phyloP scores from a whole-genome alignment of 2,113 vertebrate species.

The Rhodinocichla rosea region DNA sequence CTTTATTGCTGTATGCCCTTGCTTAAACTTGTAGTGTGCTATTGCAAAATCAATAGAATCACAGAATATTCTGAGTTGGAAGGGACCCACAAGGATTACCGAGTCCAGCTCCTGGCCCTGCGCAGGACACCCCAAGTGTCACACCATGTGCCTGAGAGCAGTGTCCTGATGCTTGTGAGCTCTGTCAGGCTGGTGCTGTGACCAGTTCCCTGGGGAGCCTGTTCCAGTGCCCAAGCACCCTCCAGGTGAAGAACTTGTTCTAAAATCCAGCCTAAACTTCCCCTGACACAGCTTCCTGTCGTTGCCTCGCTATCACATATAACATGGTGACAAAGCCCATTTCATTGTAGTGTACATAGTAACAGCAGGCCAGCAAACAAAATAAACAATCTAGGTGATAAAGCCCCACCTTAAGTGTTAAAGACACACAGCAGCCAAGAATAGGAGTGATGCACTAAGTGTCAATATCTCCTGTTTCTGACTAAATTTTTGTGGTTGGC shows the following conservation, averaged over 20 bases:
- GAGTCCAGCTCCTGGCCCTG: background rate
- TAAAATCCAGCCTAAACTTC: background rate
- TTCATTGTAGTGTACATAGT: background rate
- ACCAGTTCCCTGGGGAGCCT: background rate
- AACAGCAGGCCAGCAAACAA: background rate
- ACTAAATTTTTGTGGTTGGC: background rate
- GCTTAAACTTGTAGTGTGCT: background rate
- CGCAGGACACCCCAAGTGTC: background rate
- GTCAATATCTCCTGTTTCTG: background rate
- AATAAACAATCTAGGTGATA: background rate
- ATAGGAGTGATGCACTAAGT: background rate
- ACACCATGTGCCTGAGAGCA: background rate
- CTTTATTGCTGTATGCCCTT: background rate
- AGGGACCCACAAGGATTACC: background rate
- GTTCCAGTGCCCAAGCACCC: background rate
- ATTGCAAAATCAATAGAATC: background rate
- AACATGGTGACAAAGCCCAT: background rate
- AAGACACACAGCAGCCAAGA: background rate
- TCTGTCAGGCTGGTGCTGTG: background rate
- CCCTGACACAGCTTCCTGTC: background rate
- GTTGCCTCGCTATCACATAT: accelerated
- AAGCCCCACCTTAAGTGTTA: background rate
- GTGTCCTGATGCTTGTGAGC: background rate
- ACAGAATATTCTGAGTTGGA: background rate
- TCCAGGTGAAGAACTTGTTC: background rate